phyloP scores from a whole-genome alignment of 2,113 vertebrate genomes.

The Choloepus hoffmanni region DNA sequence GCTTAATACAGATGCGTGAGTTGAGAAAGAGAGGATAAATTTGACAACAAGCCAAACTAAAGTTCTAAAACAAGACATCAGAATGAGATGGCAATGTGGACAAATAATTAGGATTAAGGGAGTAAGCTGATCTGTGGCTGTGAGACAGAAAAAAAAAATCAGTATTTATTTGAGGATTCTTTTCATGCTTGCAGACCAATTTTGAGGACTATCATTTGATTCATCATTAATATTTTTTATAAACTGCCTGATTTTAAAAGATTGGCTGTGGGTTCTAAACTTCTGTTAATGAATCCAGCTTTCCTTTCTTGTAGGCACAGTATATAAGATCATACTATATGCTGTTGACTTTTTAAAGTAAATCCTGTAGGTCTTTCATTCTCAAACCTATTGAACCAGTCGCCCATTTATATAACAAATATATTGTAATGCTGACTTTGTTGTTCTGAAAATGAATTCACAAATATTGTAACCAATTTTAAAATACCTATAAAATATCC shows the following conservation, averaged over 20 bases:
- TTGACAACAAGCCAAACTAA: not conserved
- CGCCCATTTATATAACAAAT: not conserved
- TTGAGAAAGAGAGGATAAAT: not conserved
- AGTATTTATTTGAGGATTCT: not conserved
- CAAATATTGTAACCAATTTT: not conserved
- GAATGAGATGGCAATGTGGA: not conserved
- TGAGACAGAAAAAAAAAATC: not conserved
- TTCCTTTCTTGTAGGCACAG: not conserved
- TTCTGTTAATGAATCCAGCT: not conserved
- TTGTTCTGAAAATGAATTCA: not conserved
- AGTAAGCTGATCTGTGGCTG: not conserved
- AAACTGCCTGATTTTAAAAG: not conserved
- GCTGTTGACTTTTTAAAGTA: not conserved
- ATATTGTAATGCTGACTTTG: not conserved
- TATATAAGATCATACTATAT: not conserved
- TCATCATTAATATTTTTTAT: not conserved
- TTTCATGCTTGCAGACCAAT: not conserved
- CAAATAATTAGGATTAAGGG: not conserved
- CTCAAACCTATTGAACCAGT: not conserved
- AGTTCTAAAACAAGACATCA: not conserved
- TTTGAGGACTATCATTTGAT: not conserved
- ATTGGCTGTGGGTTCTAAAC: not conserved
- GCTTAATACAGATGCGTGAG: not conserved
- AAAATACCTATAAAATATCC: not conserved
- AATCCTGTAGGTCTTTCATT: not conserved